A percentile compares a stretch with the other conserved stretches of the same genome.
These are phyloP conservation scores for Ypsolopha scabrella DNA, from an alignment of 2,888 invertebrate species.

Conservation along the genomic window DNA sequence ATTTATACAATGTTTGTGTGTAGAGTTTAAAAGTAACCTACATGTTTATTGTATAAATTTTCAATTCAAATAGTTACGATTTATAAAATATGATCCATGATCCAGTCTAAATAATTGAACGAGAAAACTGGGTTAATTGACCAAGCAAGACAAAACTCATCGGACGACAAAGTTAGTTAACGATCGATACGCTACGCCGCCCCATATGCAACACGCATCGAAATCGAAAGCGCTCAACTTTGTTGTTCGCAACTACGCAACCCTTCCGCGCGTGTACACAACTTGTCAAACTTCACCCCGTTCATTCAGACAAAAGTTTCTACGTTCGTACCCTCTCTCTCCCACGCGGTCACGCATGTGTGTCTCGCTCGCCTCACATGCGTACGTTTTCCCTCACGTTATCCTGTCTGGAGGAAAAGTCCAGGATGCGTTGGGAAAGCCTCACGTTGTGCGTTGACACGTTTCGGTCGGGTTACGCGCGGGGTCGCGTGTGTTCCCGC, in stretches of 20 bases:
- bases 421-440: slow-evolving; percentile 12
- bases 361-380: slow-evolving; percentile 46
- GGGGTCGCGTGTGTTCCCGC: slow-evolving; percentile 15
- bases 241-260: slow-evolving; percentile 50
- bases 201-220: slow-evolving; percentile 59
- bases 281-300: slow-evolving; percentile 53
- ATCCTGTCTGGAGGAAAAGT: slow-evolving; percentile 24
- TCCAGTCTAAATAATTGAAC: background rate
- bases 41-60: too few relatives aligned
- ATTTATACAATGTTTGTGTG: background rate
- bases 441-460: slow-evolving; percentile 13
- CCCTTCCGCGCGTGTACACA: slow-evolving; percentile 57
- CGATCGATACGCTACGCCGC: slow-evolving; percentile 44
- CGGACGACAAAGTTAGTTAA: slow-evolving; percentile 28
- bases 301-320: slow-evolving; percentile 51
- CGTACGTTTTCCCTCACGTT: slow-evolving; percentile 19
- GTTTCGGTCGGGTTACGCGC: slow-evolving; percentile 29
- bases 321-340: slow-evolving; percentile 43
- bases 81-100: too few relatives aligned
- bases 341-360: slow-evolving; percentile 46
- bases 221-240: slow-evolving; percentile 57
- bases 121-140: slow-evolving; percentile 26
- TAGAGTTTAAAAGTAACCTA: background rate
- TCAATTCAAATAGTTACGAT: too few relatives aligned
- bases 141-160: slow-evolving; percentile 32